Evolutionary conservation across 2,888 invertebrate genomes (phyloP), one percentile per base, ranked within the genome.

Genomic region (Cataglyphis rosenhaueri): DNA sequence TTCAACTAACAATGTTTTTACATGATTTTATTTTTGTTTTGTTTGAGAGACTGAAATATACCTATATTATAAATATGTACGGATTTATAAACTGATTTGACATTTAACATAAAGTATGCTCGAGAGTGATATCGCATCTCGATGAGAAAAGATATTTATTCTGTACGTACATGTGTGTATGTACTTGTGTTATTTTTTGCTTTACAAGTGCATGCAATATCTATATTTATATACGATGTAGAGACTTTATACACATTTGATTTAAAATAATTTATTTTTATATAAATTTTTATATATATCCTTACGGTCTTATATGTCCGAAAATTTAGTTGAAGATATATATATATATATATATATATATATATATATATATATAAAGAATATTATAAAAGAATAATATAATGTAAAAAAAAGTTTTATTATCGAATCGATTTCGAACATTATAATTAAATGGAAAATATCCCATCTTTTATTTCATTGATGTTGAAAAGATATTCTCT

Each of bases 91-190:
- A 32, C 41, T 61, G 73, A 41, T 25, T 44, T 61, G 61, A 61
- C 61, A 61, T 74, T 61, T 74, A 44, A 62, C 62, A 74, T 32
- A 59, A 41, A 59, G 71, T 59, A 73, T 35, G 21, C 32, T 74
- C 32, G 74, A 74, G 62, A 62, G n/a, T 15, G 21, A 62, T 62
- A 62, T 44, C 32, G n/a, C 62, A 32, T 41, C 44, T 61, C 74
- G 18, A 21, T 41, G 29, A 25, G 41, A 32, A 61, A 61, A 61
- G 61, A 62, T 61, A 74, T 61, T 74, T 74, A 62, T 74, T 74
- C 9, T 32, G n/a, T 61, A 41, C 25, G 29, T 41, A 41, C 3
- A 10, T 0, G 32, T 32, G 48, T 70, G 18, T 61, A 73, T 5
- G n/a, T 21, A n/a, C 29, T 25, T 25, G 25, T 25, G n/a, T 41